phyloP scores from a whole-genome alignment of 2,797 vertebrate species.

The Xerus rutilus region DNA sequence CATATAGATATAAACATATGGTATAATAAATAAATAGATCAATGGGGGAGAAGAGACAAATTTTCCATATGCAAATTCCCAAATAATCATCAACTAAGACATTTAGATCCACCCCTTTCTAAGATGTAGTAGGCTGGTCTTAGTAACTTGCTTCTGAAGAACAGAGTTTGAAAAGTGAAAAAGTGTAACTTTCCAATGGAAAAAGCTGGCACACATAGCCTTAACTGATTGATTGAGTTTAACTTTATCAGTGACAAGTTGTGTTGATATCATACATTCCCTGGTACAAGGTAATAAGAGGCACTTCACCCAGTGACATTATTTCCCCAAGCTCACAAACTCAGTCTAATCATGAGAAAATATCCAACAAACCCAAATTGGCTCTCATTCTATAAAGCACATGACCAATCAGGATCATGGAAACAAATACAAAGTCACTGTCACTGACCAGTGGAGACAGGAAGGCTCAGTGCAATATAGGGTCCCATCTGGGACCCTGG shows the following conservation, averaged over 20 bases:
- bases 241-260: neutral
- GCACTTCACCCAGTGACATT: neutral
- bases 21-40: neutral
- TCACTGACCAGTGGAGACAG: neutral
- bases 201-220: neutral
- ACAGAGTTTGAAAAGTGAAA: neutral
- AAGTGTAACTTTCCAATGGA: neutral
- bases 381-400: neutral
- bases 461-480: neutral
- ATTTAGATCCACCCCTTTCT: neutral
- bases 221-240: neutral
- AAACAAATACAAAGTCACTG: conserved; percentile 21
- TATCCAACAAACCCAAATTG: neutral
- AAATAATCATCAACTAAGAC: neutral
- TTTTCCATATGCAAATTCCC: neutral
- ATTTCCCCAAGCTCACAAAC: conserved; percentile 12
- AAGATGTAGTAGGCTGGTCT: neutral
- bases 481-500: neutral
- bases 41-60: neutral
- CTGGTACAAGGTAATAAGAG: neutral
- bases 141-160: neutral
- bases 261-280: neutral
- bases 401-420: no score
- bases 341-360: neutral
- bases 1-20: neutral